phyloP scores from a whole-genome alignment of 2,797 vertebrate genomes.

The Acanthiza pusilla region DNA sequence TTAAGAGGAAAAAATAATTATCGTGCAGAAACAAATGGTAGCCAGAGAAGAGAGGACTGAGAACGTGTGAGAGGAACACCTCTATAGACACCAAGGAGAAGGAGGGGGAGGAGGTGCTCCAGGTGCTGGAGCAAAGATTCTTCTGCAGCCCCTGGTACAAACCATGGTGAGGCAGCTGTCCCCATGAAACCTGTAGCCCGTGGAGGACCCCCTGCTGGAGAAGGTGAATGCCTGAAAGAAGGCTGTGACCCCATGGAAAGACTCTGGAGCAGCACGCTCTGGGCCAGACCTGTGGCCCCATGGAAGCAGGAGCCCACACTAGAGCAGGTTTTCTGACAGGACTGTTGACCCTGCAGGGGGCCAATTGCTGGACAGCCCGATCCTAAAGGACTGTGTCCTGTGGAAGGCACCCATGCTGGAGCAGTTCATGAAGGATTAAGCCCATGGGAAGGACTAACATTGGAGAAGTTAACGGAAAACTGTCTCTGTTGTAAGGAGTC shows the following conservation, averaged over 20 bases:
- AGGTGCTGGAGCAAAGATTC: not conserved
- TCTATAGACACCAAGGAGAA: not conserved
- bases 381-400: not conserved
- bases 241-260: not conserved
- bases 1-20: not conserved
- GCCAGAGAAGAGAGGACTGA: not conserved
- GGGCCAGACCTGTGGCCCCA: not conserved
- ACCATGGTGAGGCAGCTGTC: not conserved
- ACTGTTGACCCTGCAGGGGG: rapidly evolving
- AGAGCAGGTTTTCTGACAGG: not conserved
- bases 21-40: not conserved
- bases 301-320: not conserved
- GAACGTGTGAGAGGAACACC: not conserved
- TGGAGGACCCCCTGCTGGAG: not conserved
- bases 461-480: not conserved
- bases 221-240: not conserved
- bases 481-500: not conserved
- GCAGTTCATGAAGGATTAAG: not conserved
- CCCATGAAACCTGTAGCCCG: not conserved
- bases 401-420: not conserved
- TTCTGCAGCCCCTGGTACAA: not conserved
- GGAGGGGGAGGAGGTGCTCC: not conserved
- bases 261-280: not conserved
- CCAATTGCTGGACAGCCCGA: not conserved
- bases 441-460: not conserved